Percentiles rank a stretch among this genome's conserved stretches.
Conservation (phyloP, 2,888 invertebrate species). For the Pinctada fucata region DNA sequence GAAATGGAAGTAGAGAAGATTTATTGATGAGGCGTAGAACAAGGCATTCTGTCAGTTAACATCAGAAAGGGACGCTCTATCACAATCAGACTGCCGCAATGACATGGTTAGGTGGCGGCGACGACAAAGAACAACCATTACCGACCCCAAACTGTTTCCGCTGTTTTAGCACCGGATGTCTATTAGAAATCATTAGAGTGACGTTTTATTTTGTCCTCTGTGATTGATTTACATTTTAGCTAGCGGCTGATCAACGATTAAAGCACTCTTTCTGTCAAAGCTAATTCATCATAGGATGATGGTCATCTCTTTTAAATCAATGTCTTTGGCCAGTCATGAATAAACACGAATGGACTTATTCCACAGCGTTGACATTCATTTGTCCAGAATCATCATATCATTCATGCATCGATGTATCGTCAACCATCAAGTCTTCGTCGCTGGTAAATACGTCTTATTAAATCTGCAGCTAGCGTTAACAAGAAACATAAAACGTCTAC, state of each 20-base stretch:
- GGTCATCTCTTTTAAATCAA: slow-evolving; percentile 4
- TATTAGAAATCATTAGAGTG: slow-evolving; percentile 5
- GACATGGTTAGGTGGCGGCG: neutral
- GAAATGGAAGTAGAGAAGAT: too few species aligned
- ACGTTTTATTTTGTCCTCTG: neutral
- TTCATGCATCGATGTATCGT: too few species aligned
- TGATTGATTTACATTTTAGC: slow-evolving; percentile 8
- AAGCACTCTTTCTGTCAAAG: neutral
- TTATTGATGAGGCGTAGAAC: too few species aligned
- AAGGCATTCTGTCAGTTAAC: too few species aligned
- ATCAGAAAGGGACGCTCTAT: too few species aligned
- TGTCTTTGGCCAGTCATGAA: neutral
- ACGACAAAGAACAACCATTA: neutral
- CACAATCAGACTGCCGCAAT: neutral
- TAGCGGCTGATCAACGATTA: neutral
- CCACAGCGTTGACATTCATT: too few species aligned
- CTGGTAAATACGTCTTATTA: too few species aligned
- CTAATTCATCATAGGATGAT: neutral
- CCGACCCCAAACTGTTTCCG: neutral
- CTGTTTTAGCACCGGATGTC: neutral
- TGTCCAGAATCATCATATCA: too few species aligned
- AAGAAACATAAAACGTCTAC: too few species aligned
- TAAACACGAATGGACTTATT: neutral
- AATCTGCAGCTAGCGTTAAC: too few species aligned
- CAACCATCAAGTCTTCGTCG: too few species aligned